Base-by-base conservation (phyloP, 2,888 invertebrate genomes). In the Neoaliturus tenellus region DNA sequence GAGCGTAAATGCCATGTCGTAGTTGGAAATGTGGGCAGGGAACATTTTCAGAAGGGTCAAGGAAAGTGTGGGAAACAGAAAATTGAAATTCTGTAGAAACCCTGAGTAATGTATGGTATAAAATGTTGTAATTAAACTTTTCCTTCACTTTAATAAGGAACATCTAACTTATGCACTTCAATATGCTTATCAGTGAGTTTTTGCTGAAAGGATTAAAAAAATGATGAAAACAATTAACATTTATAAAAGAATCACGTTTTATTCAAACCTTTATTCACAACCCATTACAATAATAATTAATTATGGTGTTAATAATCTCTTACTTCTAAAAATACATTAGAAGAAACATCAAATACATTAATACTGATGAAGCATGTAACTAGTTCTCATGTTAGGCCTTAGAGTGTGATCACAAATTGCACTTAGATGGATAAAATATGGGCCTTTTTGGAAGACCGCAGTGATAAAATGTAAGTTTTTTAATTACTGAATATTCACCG, bases 221-320 rank as follows among this genome's bases (percentile, higher is more conserved):
- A 51, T 51, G 23, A 51, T 23, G 6, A 23, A 51, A 23, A 4
- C 51, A 51, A 10, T 62, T 62, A 62, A 71, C 41, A 35, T 71
- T 41, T 71, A 71, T 71, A 71, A 75, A 75, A 75, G 75, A 71
- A 44, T 41, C 23, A 41, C 35, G 33, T 75, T 75, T 75, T 75
- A 75, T 75, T 75, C 75, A 75, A 75, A 75, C 75, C 75, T 48
- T 39, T 44, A 28, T 28, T 75, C 44, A 75, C 75, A 75, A 44
- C 75, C 75, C 75, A 75, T 48, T 48, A 75, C 75, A 75, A 75
- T 48, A 48, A 75, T 75, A 75, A 48, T 75, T 75, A 75, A 48
- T 75, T 48, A 75, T 75, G 75, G 75, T 75, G 75, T 75, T 75
- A 75, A 41, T 75, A 39, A 44, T 17, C 44, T 44, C 75, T 75